A percentile compares a stretch with the other conserved stretches of the same genome.
phyloP scores from a whole-genome alignment of 2,113 vertebrate genomes.

The Protobothrops flavoviridis region DNA sequence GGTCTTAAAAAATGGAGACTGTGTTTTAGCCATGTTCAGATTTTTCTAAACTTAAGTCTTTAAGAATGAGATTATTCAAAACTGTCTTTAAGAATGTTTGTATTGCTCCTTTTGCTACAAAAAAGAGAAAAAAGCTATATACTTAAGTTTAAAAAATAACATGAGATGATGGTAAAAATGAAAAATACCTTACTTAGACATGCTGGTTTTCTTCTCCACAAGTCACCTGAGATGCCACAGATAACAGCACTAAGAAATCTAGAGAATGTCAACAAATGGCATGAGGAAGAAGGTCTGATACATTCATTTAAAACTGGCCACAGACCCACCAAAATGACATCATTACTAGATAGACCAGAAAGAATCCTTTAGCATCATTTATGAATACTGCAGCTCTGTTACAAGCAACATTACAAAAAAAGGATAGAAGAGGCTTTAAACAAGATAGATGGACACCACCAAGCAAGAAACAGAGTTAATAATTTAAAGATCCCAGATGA shows the following conservation, averaged over 20 bases:
- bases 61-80: not conserved
- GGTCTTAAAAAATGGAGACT: not conserved
- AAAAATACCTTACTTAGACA: not conserved
- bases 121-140: not conserved
- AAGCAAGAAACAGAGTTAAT: not conserved
- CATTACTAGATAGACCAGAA: not conserved
- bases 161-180: not conserved
- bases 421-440: not conserved
- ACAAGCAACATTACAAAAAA: not conserved
- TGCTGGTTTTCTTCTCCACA: not conserved
- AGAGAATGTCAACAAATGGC: not conserved
- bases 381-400: not conserved
- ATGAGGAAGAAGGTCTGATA: not conserved
- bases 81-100: not conserved
- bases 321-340: not conserved
- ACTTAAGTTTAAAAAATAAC: not conserved
- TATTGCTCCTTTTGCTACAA: not conserved
- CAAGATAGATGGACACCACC: not conserved
- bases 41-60: not conserved
- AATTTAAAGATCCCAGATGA: not conserved
- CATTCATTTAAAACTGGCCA: not conserved
- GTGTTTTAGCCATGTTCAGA: not conserved
- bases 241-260: not conserved
- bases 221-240: not conserved
- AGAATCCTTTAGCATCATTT: not conserved